Evolutionary conservation across 2,888 invertebrate genomes (phyloP).

Genomic region (Acleris cristana): DNA sequence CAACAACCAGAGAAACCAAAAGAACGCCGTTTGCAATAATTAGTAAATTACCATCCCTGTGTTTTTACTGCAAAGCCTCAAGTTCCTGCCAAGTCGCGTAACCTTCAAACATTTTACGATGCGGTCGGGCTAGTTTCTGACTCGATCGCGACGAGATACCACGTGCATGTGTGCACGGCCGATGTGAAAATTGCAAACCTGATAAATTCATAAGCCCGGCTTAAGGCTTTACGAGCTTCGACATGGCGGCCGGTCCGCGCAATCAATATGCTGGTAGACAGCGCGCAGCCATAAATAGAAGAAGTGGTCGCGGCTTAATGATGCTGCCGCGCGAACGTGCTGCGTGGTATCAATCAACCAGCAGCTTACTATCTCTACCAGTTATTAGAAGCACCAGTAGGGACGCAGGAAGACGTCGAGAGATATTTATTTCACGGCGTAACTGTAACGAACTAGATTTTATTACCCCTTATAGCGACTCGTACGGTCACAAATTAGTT

Average conservation of each 20-base stretch:
- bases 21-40: neutral
- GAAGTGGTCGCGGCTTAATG: constrained; percentile 68
- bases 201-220: constrained; percentile 55
- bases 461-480: constrained; percentile 47
- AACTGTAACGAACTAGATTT: constrained; percentile 53
- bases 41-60: constrained; percentile 4
- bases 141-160: constrained; percentile 53
- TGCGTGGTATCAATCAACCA: constrained; percentile 70
- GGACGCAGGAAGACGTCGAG: constrained; percentile 24
- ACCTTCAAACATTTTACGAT: constrained; percentile 55
- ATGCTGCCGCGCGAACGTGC: constrained; percentile 61
- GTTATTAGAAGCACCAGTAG: constrained; percentile 49
- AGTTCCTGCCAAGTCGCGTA: constrained; percentile 42
- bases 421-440: constrained; percentile 46
- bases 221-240: constrained; percentile 45
- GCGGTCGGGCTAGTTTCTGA: constrained; percentile 59
- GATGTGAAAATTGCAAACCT: constrained; percentile 62
- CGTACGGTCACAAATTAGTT: constrained; percentile 46
- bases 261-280: constrained; percentile 75
- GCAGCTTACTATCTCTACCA: constrained; percentile 56
- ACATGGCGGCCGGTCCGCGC: constrained; percentile 58
- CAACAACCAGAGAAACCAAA: neutral
- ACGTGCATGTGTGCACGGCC: constrained; percentile 44
- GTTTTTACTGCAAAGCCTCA: constrained; percentile 16
- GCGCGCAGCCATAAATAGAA: constrained; percentile 75